Percentiles rank a stretch among this genome's conserved stretches.
Evolutionary conservation across 2,888 invertebrate genomes (phyloP).

Genomic region (Bellardia bayeri): DNA sequence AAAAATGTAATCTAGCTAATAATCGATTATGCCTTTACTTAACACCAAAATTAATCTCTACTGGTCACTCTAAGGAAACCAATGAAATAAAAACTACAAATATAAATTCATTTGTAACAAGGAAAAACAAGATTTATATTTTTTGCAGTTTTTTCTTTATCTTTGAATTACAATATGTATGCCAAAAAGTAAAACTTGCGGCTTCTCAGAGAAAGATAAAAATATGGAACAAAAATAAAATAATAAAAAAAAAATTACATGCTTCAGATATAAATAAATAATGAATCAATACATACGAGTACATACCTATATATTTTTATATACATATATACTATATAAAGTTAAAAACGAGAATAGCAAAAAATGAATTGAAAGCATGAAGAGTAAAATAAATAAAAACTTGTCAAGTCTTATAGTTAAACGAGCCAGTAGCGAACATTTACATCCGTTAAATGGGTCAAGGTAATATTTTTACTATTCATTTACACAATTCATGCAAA

Average conservation of each 20-base stretch:
- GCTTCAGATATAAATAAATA: conserved; percentile 30
- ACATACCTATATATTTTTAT: no score
- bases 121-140: neutral
- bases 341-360: neutral
- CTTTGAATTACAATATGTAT: conserved; percentile 15
- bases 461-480: conserved; percentile 23
- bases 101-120: no score
- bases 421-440: conserved; percentile 11
- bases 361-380: conserved; percentile 9
- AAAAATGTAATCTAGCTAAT: no score
- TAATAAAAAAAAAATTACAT: conserved; percentile 26
- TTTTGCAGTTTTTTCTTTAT: conserved; percentile 3
- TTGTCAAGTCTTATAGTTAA: conserved; percentile 36
- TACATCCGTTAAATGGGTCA: conserved; percentile 48
- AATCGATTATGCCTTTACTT: no score
- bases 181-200: conserved; percentile 19
- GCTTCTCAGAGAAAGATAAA: conserved; percentile 2
- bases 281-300: neutral
- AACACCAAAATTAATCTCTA: no score
- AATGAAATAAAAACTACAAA: no score
- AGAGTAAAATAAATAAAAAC: conserved; percentile 46
- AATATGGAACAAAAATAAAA: neutral
- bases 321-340: neutral
- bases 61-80: no score
- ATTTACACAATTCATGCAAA: conserved; percentile 12